A percentile compares a stretch with the other conserved stretches of the same genome.
These are phyloP conservation scores for Diuraphis noxia DNA, from an alignment of 1,140 invertebrate genomes.

Conservation along the genomic window DNA sequence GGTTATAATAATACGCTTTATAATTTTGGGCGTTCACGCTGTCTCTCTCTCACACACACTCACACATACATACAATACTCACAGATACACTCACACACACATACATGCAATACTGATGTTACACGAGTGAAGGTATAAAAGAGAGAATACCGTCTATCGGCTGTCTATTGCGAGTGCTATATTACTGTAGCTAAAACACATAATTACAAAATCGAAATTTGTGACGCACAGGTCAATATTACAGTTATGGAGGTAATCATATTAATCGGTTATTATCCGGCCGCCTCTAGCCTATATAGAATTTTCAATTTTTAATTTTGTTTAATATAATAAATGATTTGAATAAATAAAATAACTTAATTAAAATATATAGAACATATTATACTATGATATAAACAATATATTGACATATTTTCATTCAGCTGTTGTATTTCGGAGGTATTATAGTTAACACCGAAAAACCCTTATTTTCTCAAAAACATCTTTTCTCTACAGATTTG, in stretches of 20 bases:
- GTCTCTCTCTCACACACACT: no score
- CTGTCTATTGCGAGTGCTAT: neutral
- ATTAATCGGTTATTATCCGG: neutral
- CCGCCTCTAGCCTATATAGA: neutral
- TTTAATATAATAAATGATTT: neutral
- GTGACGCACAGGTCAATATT: neutral
- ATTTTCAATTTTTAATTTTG: neutral
- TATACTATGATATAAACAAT: neutral
- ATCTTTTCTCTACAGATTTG: no score
- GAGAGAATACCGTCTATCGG: neutral
- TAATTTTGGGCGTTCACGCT: constrained; percentile 5
- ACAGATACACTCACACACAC: neutral
- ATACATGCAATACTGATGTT: neutral
- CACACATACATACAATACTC: neutral
- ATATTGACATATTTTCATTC: neutral
- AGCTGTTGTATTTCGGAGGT: neutral
- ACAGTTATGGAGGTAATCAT: neutral
- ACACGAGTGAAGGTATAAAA: neutral
- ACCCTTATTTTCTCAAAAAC: neutral
- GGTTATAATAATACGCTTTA: neutral
- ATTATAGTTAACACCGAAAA: neutral
- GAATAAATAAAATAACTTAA: neutral
- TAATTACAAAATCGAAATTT: neutral
- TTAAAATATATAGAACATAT: neutral
- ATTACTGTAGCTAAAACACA: neutral